A percentile compares a stretch with the other conserved stretches of the same genome.
These are phyloP conservation scores for Bergia sp. DNA, from an alignment of 92 coral and sea anemone species.

Conservation along the genomic window DNA sequence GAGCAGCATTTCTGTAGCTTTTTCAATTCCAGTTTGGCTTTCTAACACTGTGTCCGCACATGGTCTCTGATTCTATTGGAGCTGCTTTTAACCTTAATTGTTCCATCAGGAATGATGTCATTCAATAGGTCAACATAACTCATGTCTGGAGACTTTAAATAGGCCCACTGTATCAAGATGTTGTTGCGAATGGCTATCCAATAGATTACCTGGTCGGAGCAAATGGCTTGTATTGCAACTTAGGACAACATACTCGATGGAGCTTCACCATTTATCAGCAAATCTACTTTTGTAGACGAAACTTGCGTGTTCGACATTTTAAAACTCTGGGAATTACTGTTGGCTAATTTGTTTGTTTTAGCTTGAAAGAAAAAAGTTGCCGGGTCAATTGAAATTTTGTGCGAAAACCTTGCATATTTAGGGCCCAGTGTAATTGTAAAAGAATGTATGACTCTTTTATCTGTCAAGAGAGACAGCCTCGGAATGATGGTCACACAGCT, in stretches of 20 bases:
- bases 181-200: constrained; percentile 49
- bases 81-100: constrained; percentile 44
- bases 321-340: not conserved
- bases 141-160: not conserved
- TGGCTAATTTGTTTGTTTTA: not conserved
- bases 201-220: constrained; percentile 42
- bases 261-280: not conserved
- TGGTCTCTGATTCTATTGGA: constrained; percentile 31
- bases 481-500: constrained; percentile 17
- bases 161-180: constrained; percentile 14
- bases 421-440: constrained; percentile 6
- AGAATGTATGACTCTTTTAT: not conserved
- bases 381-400: not conserved
- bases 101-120: constrained; percentile 43
- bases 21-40: constrained; percentile 8
- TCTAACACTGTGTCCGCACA: constrained; percentile 22
- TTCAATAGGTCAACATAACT: constrained; percentile 41
- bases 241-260: not conserved
- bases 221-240: constrained; percentile 7
- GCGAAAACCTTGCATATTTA: not conserved
- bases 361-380: not conserved
- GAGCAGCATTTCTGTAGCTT: constrained; percentile 34
- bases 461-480: not conserved
- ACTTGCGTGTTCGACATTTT: not conserved
- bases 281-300: not conserved